Percentiles rank a stretch among this genome's conserved stretches.
phyloP scores from a whole-genome alignment of 2,113 vertebrate genomes.

The Cyphomyrus plagiostoma region DNA sequence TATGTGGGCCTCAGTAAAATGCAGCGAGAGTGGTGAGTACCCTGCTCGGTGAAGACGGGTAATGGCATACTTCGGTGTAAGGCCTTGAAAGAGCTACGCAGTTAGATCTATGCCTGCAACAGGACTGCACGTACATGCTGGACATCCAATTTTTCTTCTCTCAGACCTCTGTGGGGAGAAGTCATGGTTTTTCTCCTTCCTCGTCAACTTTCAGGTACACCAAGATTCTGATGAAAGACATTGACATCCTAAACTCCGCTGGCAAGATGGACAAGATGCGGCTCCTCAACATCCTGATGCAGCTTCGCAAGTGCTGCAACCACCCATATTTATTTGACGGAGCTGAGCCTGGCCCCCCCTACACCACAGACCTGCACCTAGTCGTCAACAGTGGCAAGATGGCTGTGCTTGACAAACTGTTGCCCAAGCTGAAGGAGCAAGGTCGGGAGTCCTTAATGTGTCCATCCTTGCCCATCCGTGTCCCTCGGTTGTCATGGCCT shows the following conservation, averaged over 20 bases:
- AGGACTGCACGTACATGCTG: not conserved
- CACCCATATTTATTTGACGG: constrained; percentile 95
- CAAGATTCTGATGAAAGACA: constrained; percentile 95
- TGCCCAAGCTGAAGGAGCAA: constrained; percentile 89
- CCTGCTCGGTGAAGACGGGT: not conserved
- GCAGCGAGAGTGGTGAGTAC: constrained; percentile 90
- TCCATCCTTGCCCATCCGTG: not conserved
- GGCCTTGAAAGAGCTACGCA: not conserved
- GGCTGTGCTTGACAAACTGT: constrained; percentile 88
- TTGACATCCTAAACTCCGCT: constrained; percentile 91
- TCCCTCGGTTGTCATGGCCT: not conserved
- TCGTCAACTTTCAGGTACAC: constrained; percentile 74
- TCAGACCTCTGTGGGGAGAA: not conserved
- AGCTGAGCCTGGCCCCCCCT: constrained; percentile 91
- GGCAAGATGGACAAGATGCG: constrained; percentile 98
- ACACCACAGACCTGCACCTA: constrained; percentile 93
- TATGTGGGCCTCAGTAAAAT: constrained; percentile 98
- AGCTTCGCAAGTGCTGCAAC: constrained; percentile 95
- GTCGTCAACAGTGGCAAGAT: constrained; percentile 96
- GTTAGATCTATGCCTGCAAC: not conserved
- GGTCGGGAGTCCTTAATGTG: constrained; percentile 50
- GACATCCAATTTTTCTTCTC: not conserved
- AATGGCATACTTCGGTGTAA: not conserved
- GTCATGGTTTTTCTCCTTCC: not conserved
- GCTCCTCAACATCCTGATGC: constrained; percentile 91